Evolutionary conservation across 1,140 invertebrate genomes (phyloP), one percentile per base, ranked within the genome.

Genomic region (Bombus sibiricus): DNA sequence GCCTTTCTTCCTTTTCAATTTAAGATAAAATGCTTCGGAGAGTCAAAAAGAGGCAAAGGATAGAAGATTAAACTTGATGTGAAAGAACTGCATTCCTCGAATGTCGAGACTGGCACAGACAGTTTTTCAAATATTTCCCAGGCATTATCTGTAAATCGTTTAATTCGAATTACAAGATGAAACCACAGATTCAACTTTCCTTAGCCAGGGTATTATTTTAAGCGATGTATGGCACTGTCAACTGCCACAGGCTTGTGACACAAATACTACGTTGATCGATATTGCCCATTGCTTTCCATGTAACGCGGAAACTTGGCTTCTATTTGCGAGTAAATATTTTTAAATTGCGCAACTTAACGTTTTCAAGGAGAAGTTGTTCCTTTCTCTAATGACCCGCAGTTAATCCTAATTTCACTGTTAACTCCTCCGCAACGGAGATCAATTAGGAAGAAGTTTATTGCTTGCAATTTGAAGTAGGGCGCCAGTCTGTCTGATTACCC

Each of bases 341-440:
- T n/a, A 5, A 47, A 81, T 22, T 13, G 34, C 68, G n/a, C 28
- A 22, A 28, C 2, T 39, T 5, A 22, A 57, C 28, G 62, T 37
- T 15, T 28, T 22, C 2, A n/a, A 73, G 73, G 71, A 47, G 68
- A 34, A 32, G 2, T 62, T n/a, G 32, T 39, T 71, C 13, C 28
- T 18, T 25, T 10, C 62, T 28, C 39, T 83, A 86, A 89, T 64
- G 32, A 18, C 32, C 47, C 6, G 43, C 77, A 86, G 74, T 86
- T 83, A 86, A 69, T 86, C 73, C 57, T 41, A 89, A 89, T 89
- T 86, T 89, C 15, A 28, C 12, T 53, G 72, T 77, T 81, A 89
- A 89, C 41, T 86, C 68, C 41, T 78, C n/a, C 37, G 77, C 68
- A 53, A 37, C 34, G 72, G 64, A 34, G n/a, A 79, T 53, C 47